Evolutionary conservation across 2,888 invertebrate species (phyloP).

Genomic region (Lochmaea crataegi): DNA sequence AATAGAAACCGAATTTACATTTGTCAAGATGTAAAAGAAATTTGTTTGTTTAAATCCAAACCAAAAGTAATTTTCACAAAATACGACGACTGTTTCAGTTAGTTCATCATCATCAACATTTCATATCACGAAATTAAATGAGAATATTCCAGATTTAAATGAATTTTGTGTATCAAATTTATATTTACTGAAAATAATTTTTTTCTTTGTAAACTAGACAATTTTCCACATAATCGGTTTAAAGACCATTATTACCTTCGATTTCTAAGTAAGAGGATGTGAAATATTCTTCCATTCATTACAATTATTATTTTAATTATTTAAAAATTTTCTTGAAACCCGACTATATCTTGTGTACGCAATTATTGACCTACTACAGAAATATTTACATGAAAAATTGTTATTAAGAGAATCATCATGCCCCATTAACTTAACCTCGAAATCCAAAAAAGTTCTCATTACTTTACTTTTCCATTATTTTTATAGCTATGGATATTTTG

Average conservation of each 20-base stretch:
- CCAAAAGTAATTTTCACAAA: not conserved
- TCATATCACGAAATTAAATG: not conserved
- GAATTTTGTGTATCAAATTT: no score
- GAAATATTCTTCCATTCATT: no score
- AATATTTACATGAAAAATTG: slow-evolving; percentile 19
- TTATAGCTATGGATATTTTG: not conserved
- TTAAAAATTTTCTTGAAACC: no score
- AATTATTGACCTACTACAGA: slow-evolving; percentile 4
- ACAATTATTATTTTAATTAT: no score
- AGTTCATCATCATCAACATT: not conserved
- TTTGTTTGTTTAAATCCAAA: not conserved
- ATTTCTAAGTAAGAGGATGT: no score
- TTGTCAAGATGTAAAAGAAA: not conserved
- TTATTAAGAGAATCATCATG: slow-evolving; percentile 27
- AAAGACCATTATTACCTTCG: no score
- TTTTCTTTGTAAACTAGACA: no score
- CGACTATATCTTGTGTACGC: not conserved
- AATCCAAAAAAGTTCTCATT: slow-evolving; percentile 23
- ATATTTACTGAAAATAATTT: no score
- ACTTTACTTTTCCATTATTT: not conserved
- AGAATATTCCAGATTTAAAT: no score
- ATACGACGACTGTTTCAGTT: not conserved
- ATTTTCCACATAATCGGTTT: no score
- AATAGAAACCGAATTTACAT: not conserved
- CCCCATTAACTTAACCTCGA: slow-evolving; percentile 30